Evolutionary conservation across 2,888 invertebrate genomes (phyloP).

Genomic region (Terebella lapidaria): DNA sequence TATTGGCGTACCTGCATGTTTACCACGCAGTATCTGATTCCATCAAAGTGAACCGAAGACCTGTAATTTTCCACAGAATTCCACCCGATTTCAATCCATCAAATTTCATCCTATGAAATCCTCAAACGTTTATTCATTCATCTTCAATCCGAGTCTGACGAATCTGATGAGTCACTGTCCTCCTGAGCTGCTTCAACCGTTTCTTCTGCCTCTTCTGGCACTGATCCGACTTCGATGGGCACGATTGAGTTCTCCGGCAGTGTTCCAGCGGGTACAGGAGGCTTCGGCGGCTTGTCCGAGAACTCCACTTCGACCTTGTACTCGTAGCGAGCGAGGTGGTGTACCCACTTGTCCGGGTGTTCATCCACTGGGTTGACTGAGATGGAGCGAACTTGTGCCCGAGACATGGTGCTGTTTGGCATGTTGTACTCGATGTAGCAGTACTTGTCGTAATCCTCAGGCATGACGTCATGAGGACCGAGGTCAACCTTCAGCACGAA

Average conservation of each 20-base stretch:
- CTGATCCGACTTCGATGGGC: neutral
- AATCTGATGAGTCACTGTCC: neutral
- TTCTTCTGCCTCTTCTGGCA: neutral
- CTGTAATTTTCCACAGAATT: too few species aligned
- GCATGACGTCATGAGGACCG: slow-evolving; percentile 95
- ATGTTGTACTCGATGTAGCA: slow-evolving; percentile 95
- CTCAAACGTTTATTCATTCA: too few species aligned
- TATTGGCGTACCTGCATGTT: too few species aligned
- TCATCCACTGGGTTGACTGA: slow-evolving; percentile 57
- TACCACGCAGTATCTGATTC: too few species aligned
- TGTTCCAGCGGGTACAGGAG: neutral
- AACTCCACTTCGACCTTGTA: slow-evolving; percentile 46
- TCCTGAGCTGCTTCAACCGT: neutral
- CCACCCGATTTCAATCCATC: too few species aligned
- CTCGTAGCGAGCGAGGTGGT: slow-evolving; percentile 88
- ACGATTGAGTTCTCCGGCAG: neutral
- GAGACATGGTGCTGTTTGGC: slow-evolving; percentile 79
- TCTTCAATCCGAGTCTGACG: neutral
- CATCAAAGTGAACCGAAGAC: too few species aligned
- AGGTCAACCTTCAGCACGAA: slow-evolving; percentile 90
- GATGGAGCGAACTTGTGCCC: slow-evolving; percentile 89
- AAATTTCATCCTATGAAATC: too few species aligned
- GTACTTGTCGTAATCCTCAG: slow-evolving; percentile 81
- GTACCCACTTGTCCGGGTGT: slow-evolving; percentile 96
- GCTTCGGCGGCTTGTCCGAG: slow-evolving; percentile 14